Evolutionary conservation across 2,113 vertebrate genomes (phyloP), one percentile per base, ranked within the genome.

Genomic region (Castor canadensis): DNA sequence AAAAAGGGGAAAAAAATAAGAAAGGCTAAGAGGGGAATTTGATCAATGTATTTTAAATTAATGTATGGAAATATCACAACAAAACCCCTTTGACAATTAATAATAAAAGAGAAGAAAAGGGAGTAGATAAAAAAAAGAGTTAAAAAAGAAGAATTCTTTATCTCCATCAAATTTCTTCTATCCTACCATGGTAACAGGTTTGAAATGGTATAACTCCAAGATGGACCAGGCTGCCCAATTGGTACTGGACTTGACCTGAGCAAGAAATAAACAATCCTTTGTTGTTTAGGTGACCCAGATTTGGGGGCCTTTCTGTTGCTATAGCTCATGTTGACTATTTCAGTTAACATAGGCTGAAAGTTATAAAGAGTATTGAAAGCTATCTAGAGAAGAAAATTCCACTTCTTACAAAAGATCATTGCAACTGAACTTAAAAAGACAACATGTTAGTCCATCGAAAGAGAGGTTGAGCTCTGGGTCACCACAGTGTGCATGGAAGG

Each of bases 391-490:
- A 43, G 89, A n/a, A 47, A 0, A 20, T 35, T 71, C 32, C 40
- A 77, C 26, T 91, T 94, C 38, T 71, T 79, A 88, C 73, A 45
- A 35, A 94, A 94, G 43, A 62, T 1, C 22, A 12, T 54, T 62
- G 49, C 49, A 75, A 52, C 7, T 66, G 69, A 93, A 72, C 26
- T 60, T 81, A 52, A n/a, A 67, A 89, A 45, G 32, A 62, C 19
- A 26, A 60, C 30, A 24, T 22, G 49, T 28, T 15, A 13, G 13
- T n/a, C n/a, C 19, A 32, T 80, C 10, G 38, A 58, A 7, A 32
- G 82, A 73, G 32, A 60, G 5, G 26, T 3, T 2, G 45, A 75
- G 28, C 6, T 22, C 15, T 26, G 49, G 62, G 56, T 71, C 32
- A 20, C 4, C 26, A 5, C 35, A 22, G 35, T 43, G 11, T 26